Evolutionary conservation across 2,113 vertebrate species (phyloP), one percentile per base, ranked within the genome.

Genomic region (Saimiri boliviensis): DNA sequence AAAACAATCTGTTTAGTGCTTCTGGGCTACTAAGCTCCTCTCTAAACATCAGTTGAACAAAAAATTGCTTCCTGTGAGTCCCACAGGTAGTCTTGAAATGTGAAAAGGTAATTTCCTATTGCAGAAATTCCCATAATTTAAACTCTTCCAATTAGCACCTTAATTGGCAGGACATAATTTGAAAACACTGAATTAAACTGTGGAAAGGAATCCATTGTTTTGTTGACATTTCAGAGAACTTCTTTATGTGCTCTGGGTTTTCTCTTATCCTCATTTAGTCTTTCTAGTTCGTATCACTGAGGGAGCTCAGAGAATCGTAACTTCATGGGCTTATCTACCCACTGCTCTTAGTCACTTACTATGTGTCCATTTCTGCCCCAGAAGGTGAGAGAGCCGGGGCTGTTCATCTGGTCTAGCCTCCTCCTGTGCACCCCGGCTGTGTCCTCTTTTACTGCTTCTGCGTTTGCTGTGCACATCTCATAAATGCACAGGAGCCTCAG

Each of bases 141-240:
- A 83, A 20, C 13, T 92, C 25, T 83, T 83, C 37, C 19, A 92
- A 27, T 92, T 96, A 93, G 35, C 25, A 60, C 32, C n/a, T 79
- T 79, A 54, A 19, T 23, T 84, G n/a, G 47, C 32, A 94, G 49
- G 32, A 49, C 3, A 42, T 37, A 90, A n/a, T 92, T 54, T 63
- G 40, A 95, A 96, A n/a, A 42, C 19, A 60, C 0, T 90, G 74
- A 87, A 92, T 84, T 89, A 95, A 91, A 79, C 32, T 1, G 1
- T 21, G 40, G 89, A 63, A 6, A 93, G 14, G 86, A 93, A n/a
- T 83, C 58, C 66, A 54, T 84, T 90, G 17, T 82, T 88, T 87
- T 82, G 37, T 54, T 95, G 95, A 56, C 90, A 88, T 92, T 92
- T 95, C 32, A 70, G 56, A 89, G 74, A 73, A 12, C 7, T 54